phyloP scores from a whole-genome alignment of 2,797 vertebrate species.

The Typhlichthys eigenmanni region DNA sequence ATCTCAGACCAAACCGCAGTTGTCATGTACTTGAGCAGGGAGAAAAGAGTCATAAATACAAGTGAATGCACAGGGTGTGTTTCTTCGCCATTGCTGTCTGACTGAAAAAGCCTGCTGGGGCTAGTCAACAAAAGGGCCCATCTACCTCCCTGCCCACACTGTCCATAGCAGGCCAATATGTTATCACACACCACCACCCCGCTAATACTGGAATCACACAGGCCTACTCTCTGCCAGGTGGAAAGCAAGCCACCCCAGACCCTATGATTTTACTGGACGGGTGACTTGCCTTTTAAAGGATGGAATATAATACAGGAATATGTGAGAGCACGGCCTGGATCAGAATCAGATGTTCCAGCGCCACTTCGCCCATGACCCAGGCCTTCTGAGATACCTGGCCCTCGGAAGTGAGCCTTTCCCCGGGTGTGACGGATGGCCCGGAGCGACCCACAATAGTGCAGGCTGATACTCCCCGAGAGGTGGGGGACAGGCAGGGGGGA shows the following conservation, averaged over 20 bases:
- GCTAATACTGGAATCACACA: background rate
- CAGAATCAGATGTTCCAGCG: conserved; percentile 57
- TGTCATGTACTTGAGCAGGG: conserved; percentile 15
- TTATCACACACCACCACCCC: conserved; percentile 1
- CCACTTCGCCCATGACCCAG: conserved; percentile 28
- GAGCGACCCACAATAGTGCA: conserved; percentile 42
- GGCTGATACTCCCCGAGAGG: conserved; percentile 67
- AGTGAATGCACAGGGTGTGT: conserved; percentile 1
- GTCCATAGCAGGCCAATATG: background rate
- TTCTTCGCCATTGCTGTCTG: background rate
- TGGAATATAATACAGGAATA: conserved; percentile 36
- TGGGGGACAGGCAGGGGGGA: conserved; percentile 8
- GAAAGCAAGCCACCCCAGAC: conserved; percentile 39
- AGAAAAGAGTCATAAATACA: conserved; percentile 6
- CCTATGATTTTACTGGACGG: conserved; percentile 35
- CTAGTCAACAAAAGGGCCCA: conserved; percentile 20
- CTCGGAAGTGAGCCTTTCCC: conserved; percentile 48
- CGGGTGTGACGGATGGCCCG: conserved; percentile 56
- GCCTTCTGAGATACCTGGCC: conserved; percentile 63
- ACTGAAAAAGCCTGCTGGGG: conserved; percentile 12
- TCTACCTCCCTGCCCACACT: conserved; percentile 14
- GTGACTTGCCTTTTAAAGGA: conserved; percentile 43
- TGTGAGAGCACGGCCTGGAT: conserved; percentile 37
- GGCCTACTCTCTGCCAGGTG: conserved; percentile 39
- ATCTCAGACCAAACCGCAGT: background rate